Conservation (phyloP, 2,113 vertebrate genomes). For the Todiramphus saurophagus region DNA sequence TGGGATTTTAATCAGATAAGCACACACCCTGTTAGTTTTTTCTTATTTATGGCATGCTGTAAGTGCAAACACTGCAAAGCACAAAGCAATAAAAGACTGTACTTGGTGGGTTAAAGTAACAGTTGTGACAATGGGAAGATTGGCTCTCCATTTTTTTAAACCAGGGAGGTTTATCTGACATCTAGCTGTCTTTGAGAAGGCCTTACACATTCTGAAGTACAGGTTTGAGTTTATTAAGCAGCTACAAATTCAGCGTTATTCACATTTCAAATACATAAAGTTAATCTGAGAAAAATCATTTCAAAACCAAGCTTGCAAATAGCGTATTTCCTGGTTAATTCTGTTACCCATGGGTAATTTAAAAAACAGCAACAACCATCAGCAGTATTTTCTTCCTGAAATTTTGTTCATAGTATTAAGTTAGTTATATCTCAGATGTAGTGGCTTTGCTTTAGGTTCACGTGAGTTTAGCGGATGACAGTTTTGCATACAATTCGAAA, state of each 20-base stretch:
- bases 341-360: neutral
- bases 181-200: neutral
- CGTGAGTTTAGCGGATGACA: neutral
- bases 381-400: neutral
- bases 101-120: neutral
- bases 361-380: neutral
- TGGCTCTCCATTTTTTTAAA: neutral
- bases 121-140: neutral
- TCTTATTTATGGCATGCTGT: neutral
- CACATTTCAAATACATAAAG: neutral
- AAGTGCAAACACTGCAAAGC: neutral
- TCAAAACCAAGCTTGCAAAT: neutral
- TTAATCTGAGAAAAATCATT: neutral
- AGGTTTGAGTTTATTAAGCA: neutral
- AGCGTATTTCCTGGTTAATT: neutral
- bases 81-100: neutral
- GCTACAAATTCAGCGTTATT: neutral
- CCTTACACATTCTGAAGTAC: neutral
- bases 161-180: neutral
- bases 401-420: neutral
- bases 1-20: conserved; percentile 9
- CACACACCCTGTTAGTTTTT: neutral
- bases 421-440: neutral
- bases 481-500: neutral
- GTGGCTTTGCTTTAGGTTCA: neutral